Evolutionary conservation across 2,797 vertebrate species (phyloP).

Genomic region (Heteromormyrus szaboi): DNA sequence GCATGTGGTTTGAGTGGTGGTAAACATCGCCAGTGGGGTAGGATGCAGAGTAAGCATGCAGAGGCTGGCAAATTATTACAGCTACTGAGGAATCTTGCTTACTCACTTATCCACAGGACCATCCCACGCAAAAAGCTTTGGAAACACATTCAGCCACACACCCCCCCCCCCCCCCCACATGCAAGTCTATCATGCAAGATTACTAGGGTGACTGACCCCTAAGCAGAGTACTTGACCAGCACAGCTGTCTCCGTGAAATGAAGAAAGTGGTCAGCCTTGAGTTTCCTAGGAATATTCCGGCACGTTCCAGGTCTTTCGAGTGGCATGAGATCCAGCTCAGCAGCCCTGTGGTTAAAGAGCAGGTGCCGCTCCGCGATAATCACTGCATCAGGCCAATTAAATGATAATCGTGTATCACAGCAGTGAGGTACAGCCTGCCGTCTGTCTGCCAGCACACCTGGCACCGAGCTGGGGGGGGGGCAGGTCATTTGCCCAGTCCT

Average conservation of each 20-base stretch:
- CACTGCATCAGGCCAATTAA: not conserved
- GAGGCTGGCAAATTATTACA: not conserved
- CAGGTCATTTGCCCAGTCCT: not conserved
- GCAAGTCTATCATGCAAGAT: not conserved
- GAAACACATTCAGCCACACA: not conserved
- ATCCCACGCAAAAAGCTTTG: not conserved
- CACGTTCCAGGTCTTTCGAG: not conserved
- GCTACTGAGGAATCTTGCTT: not conserved
- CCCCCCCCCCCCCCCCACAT: too few relatives aligned
- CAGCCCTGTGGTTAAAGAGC: not conserved
- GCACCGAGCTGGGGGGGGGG: not conserved
- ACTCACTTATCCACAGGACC: not conserved
- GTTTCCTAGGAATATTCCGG: not conserved
- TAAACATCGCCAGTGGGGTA: not conserved
- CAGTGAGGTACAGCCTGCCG: not conserved
- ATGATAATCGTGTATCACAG: not conserved
- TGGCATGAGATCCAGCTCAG: constrained; percentile 28
- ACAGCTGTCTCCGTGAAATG: not conserved
- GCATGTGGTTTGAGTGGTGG: not conserved
- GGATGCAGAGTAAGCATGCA: not conserved
- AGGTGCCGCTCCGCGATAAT: not conserved
- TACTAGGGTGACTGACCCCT: not conserved
- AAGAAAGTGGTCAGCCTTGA: not conserved
- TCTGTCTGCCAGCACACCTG: not conserved
- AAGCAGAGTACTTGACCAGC: not conserved